Evolutionary conservation across 2,888 invertebrate genomes (phyloP), one percentile per base, ranked within the genome.

Genomic region (Melitaea athalia): DNA sequence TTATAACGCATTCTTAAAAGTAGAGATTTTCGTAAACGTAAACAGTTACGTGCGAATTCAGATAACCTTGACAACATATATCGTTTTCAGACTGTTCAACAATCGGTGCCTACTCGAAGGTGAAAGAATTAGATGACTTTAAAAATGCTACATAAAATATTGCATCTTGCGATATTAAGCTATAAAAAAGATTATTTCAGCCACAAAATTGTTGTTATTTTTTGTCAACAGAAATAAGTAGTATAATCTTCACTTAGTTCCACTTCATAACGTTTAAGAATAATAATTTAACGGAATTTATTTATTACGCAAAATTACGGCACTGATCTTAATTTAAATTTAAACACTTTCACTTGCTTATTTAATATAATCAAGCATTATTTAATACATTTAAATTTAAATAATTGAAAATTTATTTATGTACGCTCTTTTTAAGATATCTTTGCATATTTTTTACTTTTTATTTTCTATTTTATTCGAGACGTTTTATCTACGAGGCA

Each of bases 261-360:
- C 49, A 55, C 68, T 60, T 42, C 17, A 53, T 64, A 53, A 17
- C 50, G 33, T 33, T 42, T 24, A 15, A 33, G 6, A 17, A 59
- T 52, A 52, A 43, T 52, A 31, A 45, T 64, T 45, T 59, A 17
- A 59, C 43, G 68, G 68, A 45, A 52, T 59, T 60, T 52, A 52
- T 59, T 68, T 63, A 64, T 68, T 64, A 47, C 55, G n/a, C 60
- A 64, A 64, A 53, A 31, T 68, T 60, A 64, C 60, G 42, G 24
- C 68, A 68, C n/a, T 6, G 42, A 49, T 24, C 60, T 55, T 43
- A 63, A 52, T 53, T 63, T n/a, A 43, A 63, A 63, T 42, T 5
- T 14, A 42, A 33, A 24, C 53, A 53, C 53, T 53, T 63, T 63
- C 63, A 63, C 42, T 43, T 15, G 3, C 17, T 60, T 47, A n/a